phyloP scores from a whole-genome alignment of 2,888 invertebrate species.

The Drosophila emarginata region DNA sequence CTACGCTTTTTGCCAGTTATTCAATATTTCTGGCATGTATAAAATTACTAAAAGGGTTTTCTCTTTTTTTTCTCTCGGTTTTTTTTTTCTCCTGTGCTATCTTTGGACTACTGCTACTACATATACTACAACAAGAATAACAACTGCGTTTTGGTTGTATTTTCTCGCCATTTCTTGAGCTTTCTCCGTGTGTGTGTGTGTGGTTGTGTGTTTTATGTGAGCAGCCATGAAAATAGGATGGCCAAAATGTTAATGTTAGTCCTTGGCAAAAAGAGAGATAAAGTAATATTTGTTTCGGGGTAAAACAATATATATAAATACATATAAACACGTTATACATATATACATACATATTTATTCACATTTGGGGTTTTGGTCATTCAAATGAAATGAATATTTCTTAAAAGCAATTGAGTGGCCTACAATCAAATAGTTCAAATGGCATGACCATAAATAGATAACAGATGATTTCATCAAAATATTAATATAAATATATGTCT shows the following conservation, averaged over 20 bases:
- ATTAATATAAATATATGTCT: neutral
- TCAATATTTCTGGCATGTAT: slow-evolving; percentile 58
- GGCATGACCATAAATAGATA: neutral
- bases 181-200: neutral
- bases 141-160: neutral
- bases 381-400: slow-evolving; percentile 12
- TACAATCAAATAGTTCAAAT: neutral
- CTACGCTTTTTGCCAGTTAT: slow-evolving; percentile 43
- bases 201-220: slow-evolving; percentile 17
- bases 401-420: slow-evolving; percentile 3
- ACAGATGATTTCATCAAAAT: neutral
- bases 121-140: neutral
- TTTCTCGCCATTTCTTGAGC: slow-evolving; percentile 13
- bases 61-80: slow-evolving; percentile 9
- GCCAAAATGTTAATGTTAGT: slow-evolving; percentile 32
- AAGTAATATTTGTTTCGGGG: neutral
- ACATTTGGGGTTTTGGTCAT: slow-evolving; percentile 1
- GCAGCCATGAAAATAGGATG: slow-evolving; percentile 43
- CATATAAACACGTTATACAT: neutral
- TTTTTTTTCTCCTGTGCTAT: neutral
- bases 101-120: slow-evolving; percentile 5
- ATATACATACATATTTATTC: neutral
- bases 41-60: slow-evolving; percentile 63
- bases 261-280: neutral
- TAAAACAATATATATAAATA: neutral